These are phyloP conservation scores for Andrena bicolor DNA, from an alignment of 2,888 invertebrate species.

Conservation along the genomic window DNA sequence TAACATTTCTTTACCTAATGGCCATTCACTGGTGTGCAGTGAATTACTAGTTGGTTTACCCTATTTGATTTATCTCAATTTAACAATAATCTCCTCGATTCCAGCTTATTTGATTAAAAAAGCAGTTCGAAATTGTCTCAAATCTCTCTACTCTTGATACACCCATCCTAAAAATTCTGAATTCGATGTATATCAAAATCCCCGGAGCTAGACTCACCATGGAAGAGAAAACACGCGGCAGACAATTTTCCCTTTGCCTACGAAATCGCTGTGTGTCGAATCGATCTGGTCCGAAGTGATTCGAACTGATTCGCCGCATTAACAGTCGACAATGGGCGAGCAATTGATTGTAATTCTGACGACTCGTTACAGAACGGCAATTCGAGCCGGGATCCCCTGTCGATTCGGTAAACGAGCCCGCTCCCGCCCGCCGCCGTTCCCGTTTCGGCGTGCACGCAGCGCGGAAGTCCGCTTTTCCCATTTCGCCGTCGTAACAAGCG, in stretches of 20 bases:
- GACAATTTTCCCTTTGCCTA: not conserved
- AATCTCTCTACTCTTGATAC: no score
- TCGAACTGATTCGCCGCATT: constrained; percentile 35
- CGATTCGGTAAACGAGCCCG: constrained; percentile 13
- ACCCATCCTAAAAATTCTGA: no score
- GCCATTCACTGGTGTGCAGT: no score
- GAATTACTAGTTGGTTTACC: no score
- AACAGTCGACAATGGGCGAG: constrained; percentile 31
- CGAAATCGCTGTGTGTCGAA: constrained; percentile 8
- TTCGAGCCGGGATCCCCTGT: not conserved
- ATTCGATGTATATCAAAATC: no score
- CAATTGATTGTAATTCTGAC: constrained; percentile 24
- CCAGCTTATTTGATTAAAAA: no score
- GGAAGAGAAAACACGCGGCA: not conserved
- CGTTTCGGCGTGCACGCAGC: not conserved
- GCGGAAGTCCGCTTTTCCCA: constrained; percentile 17
- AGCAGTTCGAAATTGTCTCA: no score
- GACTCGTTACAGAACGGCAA: constrained; percentile 14
- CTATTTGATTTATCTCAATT: no score
- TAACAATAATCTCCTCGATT: no score
- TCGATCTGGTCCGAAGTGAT: constrained; percentile 28
- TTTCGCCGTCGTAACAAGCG: constrained; percentile 3
- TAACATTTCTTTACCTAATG: no score
- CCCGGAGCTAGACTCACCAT: not conserved
- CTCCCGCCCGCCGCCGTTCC: not conserved